Evolutionary conservation across 2,888 invertebrate genomes (phyloP).

Genomic region (Melangyna quadrimaculata): DNA sequence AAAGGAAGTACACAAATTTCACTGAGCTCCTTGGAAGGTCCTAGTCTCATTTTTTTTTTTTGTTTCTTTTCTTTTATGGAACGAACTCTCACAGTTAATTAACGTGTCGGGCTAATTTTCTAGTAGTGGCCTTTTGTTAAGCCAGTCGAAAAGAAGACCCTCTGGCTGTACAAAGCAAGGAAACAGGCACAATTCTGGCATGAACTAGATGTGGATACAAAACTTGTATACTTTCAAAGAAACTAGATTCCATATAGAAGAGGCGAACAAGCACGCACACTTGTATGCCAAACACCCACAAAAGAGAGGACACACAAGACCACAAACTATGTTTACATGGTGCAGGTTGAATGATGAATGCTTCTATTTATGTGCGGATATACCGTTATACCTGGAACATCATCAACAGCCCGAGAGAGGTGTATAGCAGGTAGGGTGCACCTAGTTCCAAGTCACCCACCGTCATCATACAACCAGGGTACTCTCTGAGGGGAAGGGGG

Average conservation of each 20-base stretch:
- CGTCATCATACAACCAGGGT: too few species aligned
- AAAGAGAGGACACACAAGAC: slow-evolving; percentile 50
- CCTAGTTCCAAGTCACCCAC: neutral
- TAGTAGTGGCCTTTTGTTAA: slow-evolving; percentile 4
- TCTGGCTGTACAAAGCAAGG: neutral
- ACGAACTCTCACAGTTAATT: slow-evolving; percentile 13
- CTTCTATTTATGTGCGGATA: neutral
- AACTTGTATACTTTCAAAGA: neutral
- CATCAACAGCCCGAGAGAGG: neutral
- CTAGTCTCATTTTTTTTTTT: neutral
- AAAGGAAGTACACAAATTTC: neutral
- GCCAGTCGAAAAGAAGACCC: neutral
- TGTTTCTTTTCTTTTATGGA: neutral
- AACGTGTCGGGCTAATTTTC: slow-evolving; percentile 21
- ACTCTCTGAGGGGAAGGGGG: too few species aligned
- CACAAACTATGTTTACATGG: slow-evolving; percentile 49
- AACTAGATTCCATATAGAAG: neutral
- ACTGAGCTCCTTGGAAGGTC: neutral
- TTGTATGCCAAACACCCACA: neutral
- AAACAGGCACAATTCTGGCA: neutral
- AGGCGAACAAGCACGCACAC: neutral
- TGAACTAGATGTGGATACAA: neutral
- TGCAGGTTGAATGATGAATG: slow-evolving; percentile 15
- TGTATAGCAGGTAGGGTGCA: neutral
- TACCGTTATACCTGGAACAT: neutral